Conservation (phyloP, 2,113 vertebrate genomes). For the Sapajus apella region DNA sequence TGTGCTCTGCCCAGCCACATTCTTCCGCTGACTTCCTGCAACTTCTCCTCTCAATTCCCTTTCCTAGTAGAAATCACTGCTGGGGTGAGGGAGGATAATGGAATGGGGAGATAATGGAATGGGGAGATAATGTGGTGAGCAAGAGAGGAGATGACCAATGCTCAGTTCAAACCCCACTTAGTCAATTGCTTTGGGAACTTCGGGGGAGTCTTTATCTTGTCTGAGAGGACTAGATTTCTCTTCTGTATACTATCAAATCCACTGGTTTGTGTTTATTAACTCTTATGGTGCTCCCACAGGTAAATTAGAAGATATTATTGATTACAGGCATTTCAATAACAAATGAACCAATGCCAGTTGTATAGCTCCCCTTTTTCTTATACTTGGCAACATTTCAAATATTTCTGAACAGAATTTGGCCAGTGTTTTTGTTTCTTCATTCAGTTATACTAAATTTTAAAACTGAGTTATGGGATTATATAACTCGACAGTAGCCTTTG, state of each 20-base stretch:
- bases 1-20: background rate
- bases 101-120: background rate
- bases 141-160: background rate
- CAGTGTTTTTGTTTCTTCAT: background rate
- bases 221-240: background rate
- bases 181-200: background rate
- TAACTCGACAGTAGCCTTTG: background rate
- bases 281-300: background rate
- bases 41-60: fast-evolving
- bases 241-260: background rate
- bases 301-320: background rate
- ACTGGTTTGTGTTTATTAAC: background rate
- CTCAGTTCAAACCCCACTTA: background rate
- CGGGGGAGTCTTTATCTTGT: background rate
- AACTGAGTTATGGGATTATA: background rate
- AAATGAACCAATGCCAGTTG: background rate
- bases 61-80: background rate
- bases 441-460: background rate
- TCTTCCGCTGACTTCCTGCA: background rate
- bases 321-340: background rate
- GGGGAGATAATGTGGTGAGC: background rate
- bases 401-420: background rate
- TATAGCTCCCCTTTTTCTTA: background rate
- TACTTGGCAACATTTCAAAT: background rate
- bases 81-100: background rate